These are phyloP conservation scores for Aphaenogaster floridana DNA, from an alignment of 1,140 invertebrate species.

Conservation along the genomic window DNA sequence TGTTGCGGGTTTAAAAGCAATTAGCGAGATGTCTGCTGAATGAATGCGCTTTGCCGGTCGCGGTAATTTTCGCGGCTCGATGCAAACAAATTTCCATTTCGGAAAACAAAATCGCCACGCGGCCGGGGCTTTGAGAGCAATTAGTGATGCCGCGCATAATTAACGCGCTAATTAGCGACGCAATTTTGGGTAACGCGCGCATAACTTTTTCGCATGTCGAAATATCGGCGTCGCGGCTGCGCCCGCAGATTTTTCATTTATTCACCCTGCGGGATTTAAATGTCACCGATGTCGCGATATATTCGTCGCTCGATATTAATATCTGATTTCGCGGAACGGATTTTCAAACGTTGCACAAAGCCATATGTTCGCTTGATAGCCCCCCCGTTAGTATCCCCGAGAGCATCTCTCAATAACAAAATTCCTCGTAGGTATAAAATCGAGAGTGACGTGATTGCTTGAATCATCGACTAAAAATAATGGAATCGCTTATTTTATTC, in stretches of 20 bases:
- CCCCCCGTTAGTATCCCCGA: not conserved
- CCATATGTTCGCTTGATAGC: not conserved
- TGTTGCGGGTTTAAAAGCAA: constrained; percentile 54
- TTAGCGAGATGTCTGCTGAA: constrained; percentile 59
- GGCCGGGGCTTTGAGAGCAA: constrained; percentile 58
- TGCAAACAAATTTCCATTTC: constrained; percentile 61
- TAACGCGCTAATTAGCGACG: constrained; percentile 57
- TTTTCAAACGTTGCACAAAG: constrained; percentile 17
- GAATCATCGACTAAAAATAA: constrained; percentile 4
- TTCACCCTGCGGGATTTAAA: constrained; percentile 29
- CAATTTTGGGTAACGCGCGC: constrained; percentile 21
- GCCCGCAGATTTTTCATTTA: constrained; percentile 49
- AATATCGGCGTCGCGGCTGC: constrained; percentile 8
- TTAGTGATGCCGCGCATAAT: constrained; percentile 59
- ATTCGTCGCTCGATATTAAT: constrained; percentile 34
- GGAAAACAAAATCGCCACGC: constrained; percentile 55
- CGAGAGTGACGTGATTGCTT: not conserved
- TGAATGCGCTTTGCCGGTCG: constrained; percentile 41
- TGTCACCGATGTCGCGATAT: constrained; percentile 35
- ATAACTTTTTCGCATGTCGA: constrained; percentile 52
- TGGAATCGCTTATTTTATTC: constrained; percentile 3
- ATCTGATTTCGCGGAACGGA: not conserved
- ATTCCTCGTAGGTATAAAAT: constrained; percentile 22
- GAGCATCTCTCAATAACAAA: constrained; percentile 30
- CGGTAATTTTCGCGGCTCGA: constrained; percentile 59